Evolutionary conservation across 2,113 vertebrate genomes (phyloP), one percentile per base, ranked within the genome.

Genomic region (Stomatorhinus ivindoensis): DNA sequence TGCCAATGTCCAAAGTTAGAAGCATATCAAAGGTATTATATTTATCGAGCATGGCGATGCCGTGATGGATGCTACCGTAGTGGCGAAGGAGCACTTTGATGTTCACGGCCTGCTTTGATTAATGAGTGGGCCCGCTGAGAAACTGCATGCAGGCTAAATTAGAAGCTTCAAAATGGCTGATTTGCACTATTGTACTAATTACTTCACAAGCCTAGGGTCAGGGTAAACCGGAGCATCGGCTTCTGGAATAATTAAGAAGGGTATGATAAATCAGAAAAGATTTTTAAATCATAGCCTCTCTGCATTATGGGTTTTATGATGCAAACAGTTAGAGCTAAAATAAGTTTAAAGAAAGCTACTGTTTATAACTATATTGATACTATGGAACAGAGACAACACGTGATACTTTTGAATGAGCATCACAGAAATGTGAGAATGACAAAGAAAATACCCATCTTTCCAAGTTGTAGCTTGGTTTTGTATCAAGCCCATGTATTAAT

Each of bases 101-200:
- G 96, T 96, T 92, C 93, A 13, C 90, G 92, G 95, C 95, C 95
- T 93, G 95, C 95, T 95, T 96, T 97, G 96, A 97, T 97, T 97
- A 97, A 97, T 97, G 96, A 97, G 96, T 88, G 92, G 91, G 91
- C 95, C 94, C 94, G 95, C 95, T 92, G 92, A 95, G 95, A 96
- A 93, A 95, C 95, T 94, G 95, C 89, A 93, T 95, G 94, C 94
- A 93, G 94, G 96, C 96, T 96, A 96, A 96, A 96, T 97, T 96
- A 96, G 95, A 96, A 94, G 96, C 95, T 94, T 94, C 94, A 95
- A 96, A 97, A 96, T 95, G 95, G 96, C 96, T 96, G 95, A 95
- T 97, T 95, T 95, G 96, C 96, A 97, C 95, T 96, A 96, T 96
- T 95, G 94, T 95, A 94, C 96, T 97, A 97, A 97, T 97, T 97